Base-by-base conservation (phyloP, 2,888 invertebrate genomes). In the Tetheella fluctuosa region DNA sequence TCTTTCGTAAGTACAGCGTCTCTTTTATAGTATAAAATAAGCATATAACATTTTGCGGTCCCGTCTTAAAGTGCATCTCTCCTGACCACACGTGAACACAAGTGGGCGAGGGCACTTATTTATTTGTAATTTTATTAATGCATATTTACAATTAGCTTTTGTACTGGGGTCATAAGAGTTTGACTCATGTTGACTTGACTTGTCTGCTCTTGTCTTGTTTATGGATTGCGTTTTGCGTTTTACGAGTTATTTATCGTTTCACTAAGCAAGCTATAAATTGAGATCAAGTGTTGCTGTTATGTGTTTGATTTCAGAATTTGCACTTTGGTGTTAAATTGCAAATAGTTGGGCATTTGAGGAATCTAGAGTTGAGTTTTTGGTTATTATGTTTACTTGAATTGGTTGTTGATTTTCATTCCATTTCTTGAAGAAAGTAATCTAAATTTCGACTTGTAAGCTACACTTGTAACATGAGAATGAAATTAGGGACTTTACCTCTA, bases 71-170 rank as follows among this genome's bases (percentile, higher is more conserved):
- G 48, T 48, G 48, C 48, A 48, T 62, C 63, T 64, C 62, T 62
- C 59, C 63, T 69, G 73, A 73, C 73, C 73, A 75, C 73, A 74
- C 73, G 65, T 64, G 64, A 64, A 39, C 57, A 7, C 64, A 20
- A 62, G 75, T 74, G 73, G 73, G 73, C 57, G 75, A 2, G 8
- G 48, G 61, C 65, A 65, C 57, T 66, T 73, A 74, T 74, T 74
- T 74, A 74, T 74, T 71, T 73, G 75, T 67, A 67, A 69, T 68
- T 73, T 73, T 73, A 71, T 73, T 68, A 74, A 71, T 65, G 67
- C 67, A 64, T 62, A 66, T 63, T 63, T 60, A 68, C 75, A 74
- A 73, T 73, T 73, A 74, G 75, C 75, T 64, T 64, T 68, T 60
- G 59, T 63, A 59, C 59, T 58, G 63, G 63, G 68, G 73, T 65